Evolutionary conservation across 2,113 vertebrate genomes (phyloP), one percentile per base, ranked within the genome.

Genomic region (Chloropsis cyanopogon): DNA sequence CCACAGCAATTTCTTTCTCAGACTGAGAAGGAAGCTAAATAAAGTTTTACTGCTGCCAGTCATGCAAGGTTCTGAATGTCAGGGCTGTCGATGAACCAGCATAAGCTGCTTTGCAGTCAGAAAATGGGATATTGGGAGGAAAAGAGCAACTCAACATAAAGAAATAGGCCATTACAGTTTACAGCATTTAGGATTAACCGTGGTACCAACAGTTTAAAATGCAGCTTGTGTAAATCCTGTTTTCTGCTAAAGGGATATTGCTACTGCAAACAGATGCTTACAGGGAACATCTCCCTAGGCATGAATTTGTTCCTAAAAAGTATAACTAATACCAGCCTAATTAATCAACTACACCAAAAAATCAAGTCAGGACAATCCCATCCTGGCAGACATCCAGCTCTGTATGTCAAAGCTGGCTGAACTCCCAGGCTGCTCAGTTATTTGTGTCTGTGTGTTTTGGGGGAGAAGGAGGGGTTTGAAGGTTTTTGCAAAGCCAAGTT

Each of bases 171-270:
- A 54, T 87, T 93, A 88, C 87, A 59, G 66, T 85, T 96, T 80
- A 90, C 63, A 95, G 87, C 33, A 73, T 63, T 83, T 91, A 94
- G 90, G 84, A 96, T 95, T 96, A 95, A 65, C 84, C 35, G 7
- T 46, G 63, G 59, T 77, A 80, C 39, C 71, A 60, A 28, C 56
- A 86, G 47, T 70, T 91, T 84, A 88, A 95, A 93, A 92, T 12
- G 50, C 42, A 95, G 66, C 46, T 83, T 93, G 46, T 44, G 8
- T 50, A 92, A 95, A 95, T 96, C 93, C 81, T 89, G 59, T 95
- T 96, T 96, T 91, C 82, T 91, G 63, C 87, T 91, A 47, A 85
- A 72, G 35, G 11, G 59, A 56, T 70, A 85, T 33, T 69, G 21
- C 61, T 63, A 29, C 50, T 65, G 66, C 50, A 91, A 85, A 76